phyloP scores from a whole-genome alignment of 64 coral and sea anemone genomes.

The Acropora tenuis region DNA sequence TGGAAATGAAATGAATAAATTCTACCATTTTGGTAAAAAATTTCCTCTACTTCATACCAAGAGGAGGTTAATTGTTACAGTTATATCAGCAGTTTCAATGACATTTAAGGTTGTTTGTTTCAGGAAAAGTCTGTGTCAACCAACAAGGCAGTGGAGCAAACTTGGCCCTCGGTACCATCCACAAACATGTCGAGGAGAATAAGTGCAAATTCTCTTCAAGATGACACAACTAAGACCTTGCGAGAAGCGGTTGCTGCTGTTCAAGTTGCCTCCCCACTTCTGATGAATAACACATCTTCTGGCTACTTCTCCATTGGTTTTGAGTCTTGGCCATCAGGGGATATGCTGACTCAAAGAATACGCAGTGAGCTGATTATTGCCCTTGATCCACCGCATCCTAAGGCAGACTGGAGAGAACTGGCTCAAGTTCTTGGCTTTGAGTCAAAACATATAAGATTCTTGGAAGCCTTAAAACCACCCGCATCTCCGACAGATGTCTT shows the following conservation, averaged over 20 bases:
- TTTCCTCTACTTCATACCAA: no score
- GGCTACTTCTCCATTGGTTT: slow-evolving; percentile 37
- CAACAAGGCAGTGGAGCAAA: neutral
- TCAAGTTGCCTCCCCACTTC: neutral
- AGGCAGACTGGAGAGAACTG: slow-evolving; percentile 25
- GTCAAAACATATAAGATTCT: neutral
- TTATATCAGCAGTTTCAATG: neutral
- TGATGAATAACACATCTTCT: neutral
- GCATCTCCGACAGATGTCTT: slow-evolving; percentile 13
- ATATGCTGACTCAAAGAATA: neutral
- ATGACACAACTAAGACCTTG: neutral
- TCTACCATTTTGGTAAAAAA: no score
- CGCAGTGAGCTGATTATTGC: slow-evolving; percentile 7
- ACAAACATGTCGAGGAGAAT: neutral
- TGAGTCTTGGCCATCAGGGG: neutral
- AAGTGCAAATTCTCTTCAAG: neutral
- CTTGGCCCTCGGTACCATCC: neutral
- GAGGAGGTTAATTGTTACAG: neutral
- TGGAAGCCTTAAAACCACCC: neutral
- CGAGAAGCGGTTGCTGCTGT: neutral
- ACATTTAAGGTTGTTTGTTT: neutral
- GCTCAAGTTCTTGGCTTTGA: neutral
- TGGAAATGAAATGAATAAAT: no score
- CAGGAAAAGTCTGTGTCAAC: neutral
- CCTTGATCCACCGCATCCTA: slow-evolving; percentile 23